These are phyloP conservation scores for Pseudorhiza aurosa DNA, from an alignment of 30 jellyfish, hydroid and myxozoan species.

Conservation along the genomic window DNA sequence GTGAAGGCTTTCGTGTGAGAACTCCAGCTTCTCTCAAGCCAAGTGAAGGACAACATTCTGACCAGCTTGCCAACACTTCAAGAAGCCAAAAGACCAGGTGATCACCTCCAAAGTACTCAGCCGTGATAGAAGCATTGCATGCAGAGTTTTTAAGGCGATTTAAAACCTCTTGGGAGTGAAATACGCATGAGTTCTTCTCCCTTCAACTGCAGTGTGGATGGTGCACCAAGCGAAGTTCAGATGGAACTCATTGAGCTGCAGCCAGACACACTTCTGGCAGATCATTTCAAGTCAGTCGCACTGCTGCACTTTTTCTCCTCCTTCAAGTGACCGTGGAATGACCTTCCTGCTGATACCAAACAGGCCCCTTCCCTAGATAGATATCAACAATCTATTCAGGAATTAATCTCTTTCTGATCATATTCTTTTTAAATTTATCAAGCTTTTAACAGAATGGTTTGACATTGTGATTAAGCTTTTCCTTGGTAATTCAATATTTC, in stretches of 20 bases:
- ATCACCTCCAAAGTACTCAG: constrained; percentile 1
- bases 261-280: not conserved
- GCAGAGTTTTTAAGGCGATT: constrained; percentile 38
- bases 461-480: too few species aligned
- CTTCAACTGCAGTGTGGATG: not conserved
- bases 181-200: not conserved
- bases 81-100: not conserved
- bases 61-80: not conserved
- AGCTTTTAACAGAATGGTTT: too few species aligned
- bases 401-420: too few species aligned
- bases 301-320: not conserved
- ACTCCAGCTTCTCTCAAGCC: not conserved
- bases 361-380: too few species aligned
- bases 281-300: not conserved
- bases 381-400: too few species aligned
- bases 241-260: constrained; percentile 11
- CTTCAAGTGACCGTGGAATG: too few species aligned
- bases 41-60: constrained; percentile 6
- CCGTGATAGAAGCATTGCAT: constrained; percentile 1
- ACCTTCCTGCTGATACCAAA: too few species aligned
- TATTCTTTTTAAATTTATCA: too few species aligned
- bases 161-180: not conserved
- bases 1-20: not conserved
- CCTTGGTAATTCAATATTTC: too few species aligned
- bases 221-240: constrained; percentile 1